Evolutionary conservation across 2,797 vertebrate species (phyloP), one percentile per base, ranked within the genome.

Genomic region (Danio kyathit): DNA sequence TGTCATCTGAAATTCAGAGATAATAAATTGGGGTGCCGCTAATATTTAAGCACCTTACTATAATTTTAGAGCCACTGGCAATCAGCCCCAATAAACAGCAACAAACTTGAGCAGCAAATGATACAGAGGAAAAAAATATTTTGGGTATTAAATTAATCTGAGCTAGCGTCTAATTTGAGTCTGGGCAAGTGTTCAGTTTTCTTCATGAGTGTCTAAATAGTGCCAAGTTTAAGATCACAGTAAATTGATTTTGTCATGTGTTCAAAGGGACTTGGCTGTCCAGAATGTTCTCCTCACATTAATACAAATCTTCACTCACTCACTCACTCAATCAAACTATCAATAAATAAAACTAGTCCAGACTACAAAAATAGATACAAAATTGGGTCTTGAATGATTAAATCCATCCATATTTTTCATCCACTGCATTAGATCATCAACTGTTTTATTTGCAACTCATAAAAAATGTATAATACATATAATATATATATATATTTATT

Each of bases 211-310:
- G 41, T 21, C 52, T 48, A 14, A 59, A 29, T n/a, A 89, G 87
- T 92, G 93, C 91, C 91, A 94, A 92, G 90, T 92, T 85, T 93
- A 92, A 92, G 91, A 94, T 94, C 92, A 93, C 71, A 84, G 88
- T 92, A 93, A 93, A 93, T 92, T 90, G 90, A 91, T 92, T 89
- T 93, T 94, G 93, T 93, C 94, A 94, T 92, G 92, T 94, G 92
- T 94, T 94, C 88, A 91, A 92, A 38, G 88, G 89, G 87, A 91
- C 91, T 93, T 93, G 92, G 92, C 91, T 90, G 81, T 89, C 89
- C 85, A 87, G 16, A 69, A 82, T 88, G 85, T 90, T 89, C 89
- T 83, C 83, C 76, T 76, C 77, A 85, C 70, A 83, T 69, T 82
- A 92, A 89, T 86, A 64, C 49, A 14, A 48, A 77, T 9, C n/a